Conservation (phyloP, 2,113 vertebrate species). For the Lutjanus erythropterus region DNA sequence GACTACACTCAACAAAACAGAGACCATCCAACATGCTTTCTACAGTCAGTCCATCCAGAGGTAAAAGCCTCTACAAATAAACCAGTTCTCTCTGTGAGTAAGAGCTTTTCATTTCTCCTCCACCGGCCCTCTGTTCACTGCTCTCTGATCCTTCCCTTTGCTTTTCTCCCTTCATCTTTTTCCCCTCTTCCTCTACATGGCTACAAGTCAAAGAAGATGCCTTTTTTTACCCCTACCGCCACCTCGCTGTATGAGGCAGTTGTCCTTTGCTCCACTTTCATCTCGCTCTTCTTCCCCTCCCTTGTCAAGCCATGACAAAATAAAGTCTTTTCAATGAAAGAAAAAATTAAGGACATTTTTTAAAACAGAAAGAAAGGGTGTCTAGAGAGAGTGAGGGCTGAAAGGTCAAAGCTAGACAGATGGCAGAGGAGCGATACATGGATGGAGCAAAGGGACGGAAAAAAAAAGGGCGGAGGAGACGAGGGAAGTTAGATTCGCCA, state of each 20-base stretch:
- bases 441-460: background rate
- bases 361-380: background rate
- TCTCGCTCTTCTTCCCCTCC: background rate
- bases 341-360: background rate
- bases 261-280: constrained; percentile 41
- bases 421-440: constrained; percentile 22
- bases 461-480: background rate
- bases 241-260: constrained; percentile 19
- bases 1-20: no score
- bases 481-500: constrained; percentile 25
- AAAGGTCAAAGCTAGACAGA: constrained; percentile 49
- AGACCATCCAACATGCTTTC: no score
- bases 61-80: constrained; percentile 26
- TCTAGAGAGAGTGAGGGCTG: background rate
- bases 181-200: constrained; percentile 15
- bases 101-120: background rate
- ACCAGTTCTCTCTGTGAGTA: constrained; percentile 18
- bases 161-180: constrained; percentile 25
- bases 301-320: constrained; percentile 16
- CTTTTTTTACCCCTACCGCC: background rate
- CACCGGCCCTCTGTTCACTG: background rate
- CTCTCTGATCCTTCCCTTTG: constrained; percentile 32
- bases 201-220: constrained; percentile 6
- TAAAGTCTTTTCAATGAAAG: background rate
- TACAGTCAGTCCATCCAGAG: background rate